Conservation (phyloP, 64 coral and sea anemone species). For the Montipora cactus region DNA sequence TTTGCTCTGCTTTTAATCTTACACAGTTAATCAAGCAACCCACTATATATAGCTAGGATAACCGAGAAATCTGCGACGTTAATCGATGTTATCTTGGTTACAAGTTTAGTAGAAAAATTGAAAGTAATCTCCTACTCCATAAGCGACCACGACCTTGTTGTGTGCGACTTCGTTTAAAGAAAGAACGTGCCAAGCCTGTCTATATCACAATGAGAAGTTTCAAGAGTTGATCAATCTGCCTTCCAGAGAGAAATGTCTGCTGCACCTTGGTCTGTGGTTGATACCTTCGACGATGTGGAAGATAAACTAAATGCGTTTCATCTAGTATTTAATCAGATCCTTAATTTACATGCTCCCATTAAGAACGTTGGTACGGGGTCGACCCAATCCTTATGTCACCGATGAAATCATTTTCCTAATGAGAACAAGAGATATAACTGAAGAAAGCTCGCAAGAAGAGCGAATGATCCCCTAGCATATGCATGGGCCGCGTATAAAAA, state of each 20-base stretch:
- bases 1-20: too few relatives aligned
- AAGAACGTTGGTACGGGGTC: not conserved
- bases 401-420: not conserved
- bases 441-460: not conserved
- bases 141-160: conserved; percentile 47
- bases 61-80: not conserved
- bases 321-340: not conserved
- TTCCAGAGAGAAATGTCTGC: not conserved
- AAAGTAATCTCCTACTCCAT: conserved; percentile 11
- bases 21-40: too few relatives aligned
- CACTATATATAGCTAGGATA: not conserved
- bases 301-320: not conserved
- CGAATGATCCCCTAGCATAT: not conserved
- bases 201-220: not conserved
- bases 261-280: not conserved
- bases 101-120: not conserved
- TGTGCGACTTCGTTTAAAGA: conserved; percentile 28
- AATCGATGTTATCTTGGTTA: conserved; percentile 37
- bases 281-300: not conserved
- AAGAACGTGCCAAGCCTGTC: conserved; percentile 2
- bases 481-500: not conserved
- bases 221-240: not conserved
- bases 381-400: not conserved
- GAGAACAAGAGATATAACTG: not conserved
- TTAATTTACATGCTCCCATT: not conserved